Evolutionary conservation across 2,113 vertebrate species (phyloP), one percentile per base, ranked within the genome.

Genomic region (Lanius ludovicianus): DNA sequence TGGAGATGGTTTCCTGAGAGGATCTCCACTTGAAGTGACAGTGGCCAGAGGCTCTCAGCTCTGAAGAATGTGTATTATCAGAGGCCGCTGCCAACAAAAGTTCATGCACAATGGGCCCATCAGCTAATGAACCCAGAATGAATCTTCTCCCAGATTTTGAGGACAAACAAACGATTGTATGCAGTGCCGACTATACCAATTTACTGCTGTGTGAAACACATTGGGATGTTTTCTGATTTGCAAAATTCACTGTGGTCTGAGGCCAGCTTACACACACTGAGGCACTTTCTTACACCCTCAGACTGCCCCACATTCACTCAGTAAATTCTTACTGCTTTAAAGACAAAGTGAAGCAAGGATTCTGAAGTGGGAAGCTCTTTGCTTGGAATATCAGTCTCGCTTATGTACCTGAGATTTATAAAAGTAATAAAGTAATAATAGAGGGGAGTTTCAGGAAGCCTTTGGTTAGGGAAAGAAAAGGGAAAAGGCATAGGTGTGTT

Each of bases 81-180:
- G 52, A 57, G 69, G 37, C 44, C 15, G 28, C 28, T 86, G 85
- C 68, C 85, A 92, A 49, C 28, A 10, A 50, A 63, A 88, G 76
- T 70, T 83, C 47, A 41, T 1, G 2, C 33, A 85, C 92, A 93
- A 73, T 67, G 65, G 77, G 12, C 63, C 42, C 88, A 89, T 88
- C 80, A 73, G 69, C 82, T 95, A 75, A 95, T n/a, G 67, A 95
- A 63, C 64, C 41, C 55, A 39, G 69, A 94, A 57, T 53, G 47
- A 84, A 42, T 81, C 77, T 64, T 89, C 67, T 74, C 69, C 59
- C 27, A 13, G 44, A 89, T 83, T 82, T 44, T 67, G 69, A 92
- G 55, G 60, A 87, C 89, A 94, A 94, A 87, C 28, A 62, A 91
- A 49, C 1, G 39, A 91, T 70, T 93, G 90, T 93, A 60, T 83